These are phyloP conservation scores for Mongoloraphidia duomilia DNA, from an alignment of 2,888 invertebrate species.

Conservation along the genomic window DNA sequence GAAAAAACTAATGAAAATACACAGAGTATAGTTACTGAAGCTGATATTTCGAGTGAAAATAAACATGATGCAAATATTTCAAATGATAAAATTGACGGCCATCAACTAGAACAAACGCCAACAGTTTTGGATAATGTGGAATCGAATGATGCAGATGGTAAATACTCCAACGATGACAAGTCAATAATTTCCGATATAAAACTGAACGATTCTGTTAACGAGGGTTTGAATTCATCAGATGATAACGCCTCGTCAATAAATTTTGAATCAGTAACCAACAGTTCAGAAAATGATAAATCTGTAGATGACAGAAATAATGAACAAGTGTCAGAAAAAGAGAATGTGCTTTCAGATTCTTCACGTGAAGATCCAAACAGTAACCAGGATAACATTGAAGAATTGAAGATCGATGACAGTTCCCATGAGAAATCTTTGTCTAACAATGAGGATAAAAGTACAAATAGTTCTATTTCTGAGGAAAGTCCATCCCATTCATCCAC, in stretches of 20 bases:
- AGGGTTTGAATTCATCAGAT: too few relatives aligned
- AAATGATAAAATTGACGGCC: too few relatives aligned
- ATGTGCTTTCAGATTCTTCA: not conserved
- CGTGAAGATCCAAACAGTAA: not conserved
- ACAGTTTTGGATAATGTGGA: too few relatives aligned
- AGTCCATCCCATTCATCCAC: not conserved
- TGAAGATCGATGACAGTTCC: not conserved
- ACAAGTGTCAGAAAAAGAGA: not conserved
- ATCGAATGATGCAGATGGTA: too few relatives aligned
- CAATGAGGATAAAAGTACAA: not conserved
- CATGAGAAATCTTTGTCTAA: not conserved
- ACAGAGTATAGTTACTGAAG: not conserved
- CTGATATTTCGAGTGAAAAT: not conserved
- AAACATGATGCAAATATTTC: not conserved
- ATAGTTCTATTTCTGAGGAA: too few relatives aligned
- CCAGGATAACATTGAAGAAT: not conserved
- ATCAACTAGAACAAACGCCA: too few relatives aligned
- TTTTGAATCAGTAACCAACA: not conserved
- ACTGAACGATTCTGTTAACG: too few relatives aligned
- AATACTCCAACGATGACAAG: too few relatives aligned
- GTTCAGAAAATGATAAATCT: not conserved
- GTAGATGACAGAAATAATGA: not conserved
- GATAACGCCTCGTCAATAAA: not conserved
- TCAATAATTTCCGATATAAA: too few relatives aligned
- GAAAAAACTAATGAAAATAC: not conserved